Conservation (phyloP, 2,888 invertebrate genomes). For the Flexamia atlantica region DNA sequence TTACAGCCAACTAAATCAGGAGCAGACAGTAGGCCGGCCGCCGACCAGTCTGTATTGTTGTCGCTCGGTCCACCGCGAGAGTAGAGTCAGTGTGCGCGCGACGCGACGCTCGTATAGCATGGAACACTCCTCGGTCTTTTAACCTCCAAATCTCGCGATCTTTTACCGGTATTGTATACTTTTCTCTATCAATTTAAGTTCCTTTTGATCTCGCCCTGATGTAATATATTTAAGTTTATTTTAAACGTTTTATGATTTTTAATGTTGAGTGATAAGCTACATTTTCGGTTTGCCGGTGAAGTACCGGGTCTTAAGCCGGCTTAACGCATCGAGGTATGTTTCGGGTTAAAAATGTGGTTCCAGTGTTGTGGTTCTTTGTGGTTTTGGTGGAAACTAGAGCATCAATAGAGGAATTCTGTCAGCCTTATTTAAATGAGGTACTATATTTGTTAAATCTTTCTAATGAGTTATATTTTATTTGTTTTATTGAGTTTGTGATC, state of each 20-base stretch:
- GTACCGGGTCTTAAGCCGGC: too few species aligned
- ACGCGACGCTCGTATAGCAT: background rate
- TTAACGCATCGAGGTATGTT: too few species aligned
- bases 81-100: slow-evolving; percentile 21
- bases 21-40: background rate
- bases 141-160: background rate
- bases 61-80: background rate
- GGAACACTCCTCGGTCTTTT: background rate
- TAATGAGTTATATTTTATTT: too few species aligned
- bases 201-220: too few species aligned
- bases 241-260: too few species aligned
- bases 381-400: background rate
- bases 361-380: background rate
- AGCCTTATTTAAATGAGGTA: background rate
- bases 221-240: too few species aligned
- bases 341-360: too few species aligned
- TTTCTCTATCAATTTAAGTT: too few species aligned
- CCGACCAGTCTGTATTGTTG: background rate
- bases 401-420: background rate
- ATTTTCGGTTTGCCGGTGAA: too few species aligned
- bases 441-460: too few species aligned
- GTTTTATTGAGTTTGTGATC: too few species aligned
- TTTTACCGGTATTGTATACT: background rate
- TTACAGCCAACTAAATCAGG: background rate
- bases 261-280: too few species aligned